Conservation (phyloP, 2,888 invertebrate genomes). For the Limnephilus lunatus region DNA sequence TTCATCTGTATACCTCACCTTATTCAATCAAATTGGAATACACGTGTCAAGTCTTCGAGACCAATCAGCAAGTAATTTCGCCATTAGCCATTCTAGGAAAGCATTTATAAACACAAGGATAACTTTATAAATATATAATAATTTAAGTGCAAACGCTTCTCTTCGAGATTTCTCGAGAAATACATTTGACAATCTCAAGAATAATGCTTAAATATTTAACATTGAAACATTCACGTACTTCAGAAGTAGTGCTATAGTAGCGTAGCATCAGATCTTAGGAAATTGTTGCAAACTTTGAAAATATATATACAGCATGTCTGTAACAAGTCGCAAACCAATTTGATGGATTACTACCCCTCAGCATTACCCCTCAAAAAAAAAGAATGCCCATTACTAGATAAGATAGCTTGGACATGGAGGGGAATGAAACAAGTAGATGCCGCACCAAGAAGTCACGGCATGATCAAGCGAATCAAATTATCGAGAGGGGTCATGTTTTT, state of each 20-base stretch:
- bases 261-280: background rate
- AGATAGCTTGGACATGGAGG: background rate
- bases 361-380: background rate
- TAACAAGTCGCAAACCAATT: constrained; percentile 20
- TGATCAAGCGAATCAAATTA: no score
- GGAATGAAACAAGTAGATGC: background rate
- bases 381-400: background rate
- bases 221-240: constrained; percentile 6
- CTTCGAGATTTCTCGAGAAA: background rate
- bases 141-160: constrained; percentile 22
- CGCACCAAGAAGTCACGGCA: no score
- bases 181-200: background rate
- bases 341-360: background rate
- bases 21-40: no score
- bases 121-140: background rate
- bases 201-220: constrained; percentile 13
- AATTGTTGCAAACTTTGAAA: constrained; percentile 15
- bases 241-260: background rate
- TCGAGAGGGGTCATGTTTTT: no score
- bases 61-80: background rate
- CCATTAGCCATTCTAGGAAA: background rate
- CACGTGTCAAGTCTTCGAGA: background rate
- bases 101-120: background rate
- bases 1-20: background rate
- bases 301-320: constrained; percentile 2